A percentile compares a stretch with the other conserved stretches of the same genome.
These are phyloP conservation scores for Miichthys miiuy DNA, from an alignment of 2,797 vertebrate species.

Conservation along the genomic window DNA sequence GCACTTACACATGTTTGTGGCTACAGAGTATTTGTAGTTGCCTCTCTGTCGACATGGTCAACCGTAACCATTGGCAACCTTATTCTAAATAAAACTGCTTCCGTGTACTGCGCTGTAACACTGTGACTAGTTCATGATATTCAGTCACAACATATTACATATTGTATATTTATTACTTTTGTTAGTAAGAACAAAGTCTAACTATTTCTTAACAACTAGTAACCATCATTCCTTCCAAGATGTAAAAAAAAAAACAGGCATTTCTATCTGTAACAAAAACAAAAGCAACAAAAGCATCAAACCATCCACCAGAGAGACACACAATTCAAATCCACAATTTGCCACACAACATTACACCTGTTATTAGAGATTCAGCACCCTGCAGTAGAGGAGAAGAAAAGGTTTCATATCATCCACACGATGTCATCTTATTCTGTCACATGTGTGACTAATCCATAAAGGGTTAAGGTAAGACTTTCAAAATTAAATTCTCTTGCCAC, in stretches of 20 bases:
- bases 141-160: not conserved
- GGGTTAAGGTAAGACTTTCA: constrained; percentile 8
- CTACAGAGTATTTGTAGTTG: constrained; percentile 18
- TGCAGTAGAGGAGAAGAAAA: constrained; percentile 34
- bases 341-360: constrained; percentile 32
- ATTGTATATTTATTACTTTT: not conserved
- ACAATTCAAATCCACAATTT: not conserved
- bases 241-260: not conserved
- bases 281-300: not conserved
- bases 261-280: not conserved
- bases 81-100: not conserved
- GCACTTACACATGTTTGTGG: constrained; percentile 11
- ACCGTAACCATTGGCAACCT: constrained; percentile 32
- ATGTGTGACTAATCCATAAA: constrained; percentile 24
- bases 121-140: not conserved
- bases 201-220: not conserved
- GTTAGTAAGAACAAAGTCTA: not conserved
- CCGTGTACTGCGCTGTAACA: not conserved
- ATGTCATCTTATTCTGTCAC: constrained; percentile 35
- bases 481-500: not conserved
- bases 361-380: constrained; percentile 38
- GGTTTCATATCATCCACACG: constrained; percentile 28
- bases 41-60: constrained; percentile 4
- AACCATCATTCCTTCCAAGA: not conserved
- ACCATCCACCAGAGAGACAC: not conserved